Evolutionary conservation across 2,113 vertebrate genomes (phyloP).

Genomic region (Aphyosemion australe): DNA sequence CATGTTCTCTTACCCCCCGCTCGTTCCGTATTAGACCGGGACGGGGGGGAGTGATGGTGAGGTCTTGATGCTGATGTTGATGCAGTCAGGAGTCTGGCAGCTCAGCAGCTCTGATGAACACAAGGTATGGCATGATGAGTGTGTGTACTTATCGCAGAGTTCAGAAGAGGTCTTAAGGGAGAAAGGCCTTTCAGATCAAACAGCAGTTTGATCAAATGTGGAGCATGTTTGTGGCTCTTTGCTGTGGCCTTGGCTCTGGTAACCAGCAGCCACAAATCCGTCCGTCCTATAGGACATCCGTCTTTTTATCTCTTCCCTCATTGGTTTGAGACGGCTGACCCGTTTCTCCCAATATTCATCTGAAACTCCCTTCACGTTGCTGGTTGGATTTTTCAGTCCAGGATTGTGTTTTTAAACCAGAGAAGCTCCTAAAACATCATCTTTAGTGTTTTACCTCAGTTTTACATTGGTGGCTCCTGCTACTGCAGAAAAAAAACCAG

Average conservation of each 20-base stretch:
- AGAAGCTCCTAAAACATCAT: neutral
- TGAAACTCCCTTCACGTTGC: neutral
- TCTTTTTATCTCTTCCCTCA: slow-evolving; percentile 42
- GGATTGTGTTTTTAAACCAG: neutral
- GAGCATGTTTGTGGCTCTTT: slow-evolving; percentile 72
- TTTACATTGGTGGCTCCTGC: neutral
- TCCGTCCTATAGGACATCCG: slow-evolving; percentile 55
- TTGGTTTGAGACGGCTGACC: slow-evolving; percentile 65
- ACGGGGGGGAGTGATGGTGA: slow-evolving; percentile 32
- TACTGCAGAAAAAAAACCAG: neutral
- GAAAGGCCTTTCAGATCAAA: slow-evolving; percentile 59
- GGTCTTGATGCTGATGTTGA: slow-evolving; percentile 58
- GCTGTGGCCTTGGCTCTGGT: slow-evolving; percentile 61
- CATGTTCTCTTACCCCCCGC: slow-evolving; percentile 24
- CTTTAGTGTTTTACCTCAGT: neutral
- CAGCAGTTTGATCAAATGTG: slow-evolving; percentile 65
- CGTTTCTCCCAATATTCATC: slow-evolving; percentile 54
- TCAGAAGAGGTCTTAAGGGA: slow-evolving; percentile 38
- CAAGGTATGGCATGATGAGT: slow-evolving; percentile 38
- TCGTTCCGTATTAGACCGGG: slow-evolving; percentile 43
- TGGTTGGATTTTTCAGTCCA: slow-evolving; percentile 1
- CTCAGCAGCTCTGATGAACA: slow-evolving; percentile 54
- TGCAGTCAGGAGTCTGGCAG: slow-evolving; percentile 52
- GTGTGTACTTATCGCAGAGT: slow-evolving; percentile 29
- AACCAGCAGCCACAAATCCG: slow-evolving; percentile 43